Evolutionary conservation across 2,888 invertebrate species (phyloP).

Genomic region (Germaria angustata): DNA sequence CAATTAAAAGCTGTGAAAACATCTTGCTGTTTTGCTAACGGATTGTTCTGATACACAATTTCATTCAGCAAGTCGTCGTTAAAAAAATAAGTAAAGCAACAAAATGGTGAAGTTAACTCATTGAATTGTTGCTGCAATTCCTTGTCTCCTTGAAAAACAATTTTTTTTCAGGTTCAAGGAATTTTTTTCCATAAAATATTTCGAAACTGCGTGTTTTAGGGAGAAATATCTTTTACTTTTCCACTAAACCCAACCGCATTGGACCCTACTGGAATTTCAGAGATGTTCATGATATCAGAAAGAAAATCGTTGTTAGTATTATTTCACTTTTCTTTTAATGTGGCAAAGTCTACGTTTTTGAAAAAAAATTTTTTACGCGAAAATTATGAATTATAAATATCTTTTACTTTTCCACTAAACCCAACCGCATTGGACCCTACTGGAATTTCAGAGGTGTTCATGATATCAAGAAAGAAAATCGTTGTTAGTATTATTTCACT

Average conservation of each 20-base stretch:
- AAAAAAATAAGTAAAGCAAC: not conserved
- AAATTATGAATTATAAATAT: too few species aligned
- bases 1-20: not conserved
- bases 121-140: constrained; percentile 13
- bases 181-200: not conserved
- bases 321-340: not conserved
- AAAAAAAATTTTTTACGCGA: too few species aligned
- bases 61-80: constrained; percentile 14
- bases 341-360: not conserved
- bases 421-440: not conserved
- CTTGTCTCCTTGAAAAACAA: constrained; percentile 11
- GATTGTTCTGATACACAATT: constrained; percentile 19
- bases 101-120: constrained; percentile 3
- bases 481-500: not conserved
- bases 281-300: not conserved
- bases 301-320: not conserved
- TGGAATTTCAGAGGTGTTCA: not conserved
- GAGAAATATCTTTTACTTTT: constrained; percentile 15
- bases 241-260: constrained; percentile 9
- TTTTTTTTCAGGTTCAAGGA: constrained; percentile 9
- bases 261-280: not conserved
- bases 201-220: not conserved
- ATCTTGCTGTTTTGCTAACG: not conserved
- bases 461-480: not conserved
- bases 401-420: constrained; percentile 15